Percentiles rank a stretch among this genome's conserved stretches.
Conservation (phyloP, 2,888 invertebrate species). For the Lamellibrachia satsuma region DNA sequence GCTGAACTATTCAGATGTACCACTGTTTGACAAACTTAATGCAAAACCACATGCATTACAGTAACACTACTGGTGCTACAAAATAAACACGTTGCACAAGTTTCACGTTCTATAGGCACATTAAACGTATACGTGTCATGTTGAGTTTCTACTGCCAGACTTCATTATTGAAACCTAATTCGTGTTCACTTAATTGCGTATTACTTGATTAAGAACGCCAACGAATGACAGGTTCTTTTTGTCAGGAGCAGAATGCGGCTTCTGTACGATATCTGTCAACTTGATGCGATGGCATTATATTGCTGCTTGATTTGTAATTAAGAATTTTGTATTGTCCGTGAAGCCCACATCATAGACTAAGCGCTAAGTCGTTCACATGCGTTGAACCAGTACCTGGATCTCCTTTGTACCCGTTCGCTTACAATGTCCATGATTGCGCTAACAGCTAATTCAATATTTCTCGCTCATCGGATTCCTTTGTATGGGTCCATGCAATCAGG, state of each 20-base stretch:
- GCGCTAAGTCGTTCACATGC: background rate
- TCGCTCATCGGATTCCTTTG: background rate
- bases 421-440: constrained; percentile 14
- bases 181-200: background rate
- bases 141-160: background rate
- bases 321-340: background rate
- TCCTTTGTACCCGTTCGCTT: background rate
- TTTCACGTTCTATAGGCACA: background rate
- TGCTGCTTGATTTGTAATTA: background rate
- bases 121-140: background rate
- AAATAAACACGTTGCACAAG: background rate
- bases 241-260: background rate
- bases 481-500: background rate
- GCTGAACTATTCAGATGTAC: background rate
- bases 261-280: background rate
- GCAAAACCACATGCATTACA: background rate
- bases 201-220: background rate
- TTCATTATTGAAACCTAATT: background rate
- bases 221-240: background rate
- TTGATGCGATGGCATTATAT: background rate
- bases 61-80: background rate
- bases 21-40: background rate
- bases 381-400: background rate
- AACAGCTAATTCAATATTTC: background rate
- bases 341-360: background rate